These are phyloP conservation scores for Serrognathus titanus DNA, from an alignment of 2,888 invertebrate genomes.

Conservation along the genomic window DNA sequence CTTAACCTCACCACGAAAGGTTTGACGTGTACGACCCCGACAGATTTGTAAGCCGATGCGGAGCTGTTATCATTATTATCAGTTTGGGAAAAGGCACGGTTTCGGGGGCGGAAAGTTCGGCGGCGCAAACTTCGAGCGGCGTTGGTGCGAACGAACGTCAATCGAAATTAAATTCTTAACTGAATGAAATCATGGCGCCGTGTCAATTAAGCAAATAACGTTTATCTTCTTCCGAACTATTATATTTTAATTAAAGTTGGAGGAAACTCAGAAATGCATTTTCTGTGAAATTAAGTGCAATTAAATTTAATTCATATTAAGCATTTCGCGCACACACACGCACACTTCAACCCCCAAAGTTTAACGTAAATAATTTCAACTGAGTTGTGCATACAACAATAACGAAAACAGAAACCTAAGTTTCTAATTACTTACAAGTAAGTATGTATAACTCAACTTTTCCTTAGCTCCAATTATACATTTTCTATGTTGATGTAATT, in stretches of 20 bases:
- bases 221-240: conserved; percentile 19
- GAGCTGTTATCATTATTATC: too few relatives aligned
- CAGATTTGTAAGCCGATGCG: neutral
- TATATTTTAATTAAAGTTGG: conserved; percentile 19
- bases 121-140: neutral
- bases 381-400: too few relatives aligned
- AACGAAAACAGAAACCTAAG: too few relatives aligned
- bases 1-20: too few relatives aligned
- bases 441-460: too few relatives aligned
- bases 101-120: neutral
- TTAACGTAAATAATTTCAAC: conserved; percentile 2
- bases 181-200: neutral
- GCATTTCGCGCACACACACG: neutral
- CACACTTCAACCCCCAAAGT: neutral
- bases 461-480: too few relatives aligned
- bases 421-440: too few relatives aligned
- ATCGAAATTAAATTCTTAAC: neutral
- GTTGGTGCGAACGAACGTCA: too few relatives aligned
- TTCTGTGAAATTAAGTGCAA: conserved; percentile 19
- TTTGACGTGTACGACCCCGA: neutral
- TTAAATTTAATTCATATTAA: conserved; percentile 21
- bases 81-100: neutral
- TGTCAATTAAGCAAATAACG: conserved; percentile 11
- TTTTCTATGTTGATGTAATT: too few relatives aligned
- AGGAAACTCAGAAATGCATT: conserved; percentile 19